phyloP scores from a whole-genome alignment of 2,888 invertebrate genomes.

The Caenorhabditis angaria region DNA sequence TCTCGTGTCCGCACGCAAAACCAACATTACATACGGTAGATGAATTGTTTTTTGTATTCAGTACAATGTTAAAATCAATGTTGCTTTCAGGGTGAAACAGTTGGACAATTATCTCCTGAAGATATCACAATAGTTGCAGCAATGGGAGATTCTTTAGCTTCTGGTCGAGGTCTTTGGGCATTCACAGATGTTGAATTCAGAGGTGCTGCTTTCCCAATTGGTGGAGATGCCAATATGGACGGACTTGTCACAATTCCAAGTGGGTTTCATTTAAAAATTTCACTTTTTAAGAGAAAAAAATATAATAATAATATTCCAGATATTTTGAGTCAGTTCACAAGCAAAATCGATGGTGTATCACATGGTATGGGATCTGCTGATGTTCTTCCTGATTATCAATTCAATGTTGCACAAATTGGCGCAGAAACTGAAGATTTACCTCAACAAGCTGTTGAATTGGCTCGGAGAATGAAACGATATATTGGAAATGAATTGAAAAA shows the following conservation, averaged over 20 bases:
- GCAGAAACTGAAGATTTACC: slow-evolving; percentile 63
- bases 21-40: slow-evolving; percentile 46
- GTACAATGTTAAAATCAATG: not conserved
- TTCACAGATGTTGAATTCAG: slow-evolving; percentile 66
- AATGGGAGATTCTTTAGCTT: slow-evolving; percentile 57
- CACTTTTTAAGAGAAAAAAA: not conserved
- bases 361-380: slow-evolving; percentile 68
- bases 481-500: slow-evolving; percentile 38
- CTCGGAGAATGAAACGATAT: slow-evolving; percentile 50
- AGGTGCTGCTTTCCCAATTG: slow-evolving; percentile 68
- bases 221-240: slow-evolving; percentile 70
- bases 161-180: slow-evolving; percentile 67
- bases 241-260: slow-evolving; percentile 70
- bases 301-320: slow-evolving; percentile 47
- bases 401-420: slow-evolving; percentile 66
- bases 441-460: slow-evolving; percentile 59
- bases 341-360: slow-evolving; percentile 61
- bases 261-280: slow-evolving; percentile 19
- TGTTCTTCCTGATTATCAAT: slow-evolving; percentile 63
- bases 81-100: slow-evolving; percentile 43
- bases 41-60: not conserved
- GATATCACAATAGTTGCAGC: slow-evolving; percentile 53
- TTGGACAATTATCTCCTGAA: slow-evolving; percentile 50
- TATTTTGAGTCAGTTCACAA: slow-evolving; percentile 65
- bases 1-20: slow-evolving; percentile 48